Percentiles rank a stretch among this genome's conserved stretches.
Evolutionary conservation across 2,113 vertebrate genomes (phyloP).

Genomic region (Catagonus wagneri): DNA sequence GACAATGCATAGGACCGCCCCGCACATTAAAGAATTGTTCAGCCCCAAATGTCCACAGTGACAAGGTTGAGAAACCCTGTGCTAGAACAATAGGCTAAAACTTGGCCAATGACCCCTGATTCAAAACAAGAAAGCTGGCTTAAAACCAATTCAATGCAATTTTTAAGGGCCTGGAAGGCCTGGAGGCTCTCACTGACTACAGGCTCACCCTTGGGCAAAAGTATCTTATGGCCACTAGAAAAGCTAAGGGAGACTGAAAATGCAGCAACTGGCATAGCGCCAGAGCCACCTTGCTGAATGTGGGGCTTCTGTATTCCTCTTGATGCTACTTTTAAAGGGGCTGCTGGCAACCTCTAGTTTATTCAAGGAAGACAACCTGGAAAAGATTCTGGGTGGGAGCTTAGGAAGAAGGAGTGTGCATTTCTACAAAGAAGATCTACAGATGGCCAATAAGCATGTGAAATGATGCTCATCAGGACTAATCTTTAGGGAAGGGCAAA

Average conservation of each 20-base stretch:
- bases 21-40: neutral
- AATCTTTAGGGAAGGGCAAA: neutral
- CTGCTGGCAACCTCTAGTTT: neutral
- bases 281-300: accelerated
- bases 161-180: neutral
- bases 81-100: neutral
- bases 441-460: neutral
- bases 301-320: neutral
- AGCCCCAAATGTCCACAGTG: neutral
- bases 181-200: neutral
- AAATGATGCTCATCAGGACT: neutral
- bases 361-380: neutral
- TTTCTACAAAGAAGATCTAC: neutral
- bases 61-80: accelerated
- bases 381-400: neutral
- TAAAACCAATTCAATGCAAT: neutral
- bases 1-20: no score
- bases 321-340: neutral
- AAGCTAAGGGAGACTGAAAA: neutral
- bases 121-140: neutral
- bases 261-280: neutral
- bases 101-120: neutral
- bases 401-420: neutral
- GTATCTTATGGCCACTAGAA: neutral
- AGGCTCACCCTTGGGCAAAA: neutral